Base-by-base conservation (phyloP, 2,888 invertebrate genomes). In the Latrodectus hesperus region DNA sequence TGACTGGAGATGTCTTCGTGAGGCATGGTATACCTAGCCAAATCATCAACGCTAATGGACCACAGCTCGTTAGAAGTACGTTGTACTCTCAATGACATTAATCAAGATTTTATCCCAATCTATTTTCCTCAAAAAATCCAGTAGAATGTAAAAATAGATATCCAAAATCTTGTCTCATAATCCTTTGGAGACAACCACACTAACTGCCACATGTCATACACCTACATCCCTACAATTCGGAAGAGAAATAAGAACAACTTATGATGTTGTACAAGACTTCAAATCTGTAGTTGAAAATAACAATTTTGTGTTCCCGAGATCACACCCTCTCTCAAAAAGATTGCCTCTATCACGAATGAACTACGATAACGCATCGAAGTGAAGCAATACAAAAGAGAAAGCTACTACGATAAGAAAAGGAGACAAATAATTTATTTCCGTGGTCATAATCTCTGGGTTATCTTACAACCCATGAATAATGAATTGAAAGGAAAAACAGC, bases 261-360 rank as follows among this genome's bases (percentile, higher is more conserved):
- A 73, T 6, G 26, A 53, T 22, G 53, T 22, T 6, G 17, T 10
- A 11, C 12, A 73, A 12, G 53, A 17, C 22, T 17, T 73, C 17
- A 1, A 22, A 53, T 4, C 11, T 12, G 38, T 67, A 10, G 17
- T 67, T 0, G 26, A 64, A 16, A 60, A 81, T n/a, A 67, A 74
- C 38, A 74, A 81, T 10, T 81, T 81, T 11, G 26, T 81, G 26
- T 81, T 14, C 53, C 73, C 11, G 67, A 81, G 26, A 81, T 74
- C 9, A 74, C 82, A 1, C 70, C 22, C 0, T 65, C 65, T 9
- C 65, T 76, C 14, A 76, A 76, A n/a, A 76, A n/a, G 49, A 65
- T 76, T 38, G 14, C 76, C 5, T 55, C 55, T 14, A 55, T 9
- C 55, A 14, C 55, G 2, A 9, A 55, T 9, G 16, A 12, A 14